Percentiles rank a stretch among this genome's conserved stretches.
These are phyloP conservation scores for Hiodon tergisus DNA, from an alignment of 2,113 vertebrate species.

Conservation along the genomic window DNA sequence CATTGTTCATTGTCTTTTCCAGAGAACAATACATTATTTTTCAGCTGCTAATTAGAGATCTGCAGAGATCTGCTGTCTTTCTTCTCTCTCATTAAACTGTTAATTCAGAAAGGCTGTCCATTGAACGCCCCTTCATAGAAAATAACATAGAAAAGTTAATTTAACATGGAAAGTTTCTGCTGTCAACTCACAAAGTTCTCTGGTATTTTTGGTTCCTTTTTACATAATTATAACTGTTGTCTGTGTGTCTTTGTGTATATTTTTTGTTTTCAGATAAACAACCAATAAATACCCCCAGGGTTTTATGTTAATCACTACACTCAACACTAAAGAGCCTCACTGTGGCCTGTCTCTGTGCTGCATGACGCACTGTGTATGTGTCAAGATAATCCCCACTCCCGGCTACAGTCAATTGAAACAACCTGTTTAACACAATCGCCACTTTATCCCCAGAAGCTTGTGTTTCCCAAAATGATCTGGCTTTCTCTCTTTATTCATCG, in stretches of 20 bases:
- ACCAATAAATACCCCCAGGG: no score
- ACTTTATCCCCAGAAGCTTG: background rate
- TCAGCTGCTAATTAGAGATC: constrained; percentile 1
- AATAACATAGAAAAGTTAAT: no score
- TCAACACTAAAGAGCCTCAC: no score
- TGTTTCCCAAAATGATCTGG: background rate
- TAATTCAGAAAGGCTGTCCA: background rate
- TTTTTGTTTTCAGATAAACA: no score
- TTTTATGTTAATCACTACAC: no score
- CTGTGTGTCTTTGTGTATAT: no score
- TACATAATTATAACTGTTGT: no score
- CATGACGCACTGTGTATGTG: background rate
- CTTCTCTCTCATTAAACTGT: constrained; percentile 4
- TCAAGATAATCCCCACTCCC: background rate
- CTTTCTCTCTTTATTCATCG: background rate
- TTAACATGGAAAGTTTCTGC: no score
- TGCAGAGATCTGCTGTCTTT: background rate
- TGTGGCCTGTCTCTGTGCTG: background rate
- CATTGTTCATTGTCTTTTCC: background rate
- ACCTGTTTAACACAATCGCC: background rate
- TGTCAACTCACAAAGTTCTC: no score
- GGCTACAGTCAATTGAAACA: no score
- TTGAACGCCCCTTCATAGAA: no score
- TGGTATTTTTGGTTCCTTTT: no score
- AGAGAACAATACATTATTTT: background rate